Evolutionary conservation across 2,113 vertebrate genomes (phyloP), one percentile per base, ranked within the genome.

Genomic region (Phainopepla nitens): DNA sequence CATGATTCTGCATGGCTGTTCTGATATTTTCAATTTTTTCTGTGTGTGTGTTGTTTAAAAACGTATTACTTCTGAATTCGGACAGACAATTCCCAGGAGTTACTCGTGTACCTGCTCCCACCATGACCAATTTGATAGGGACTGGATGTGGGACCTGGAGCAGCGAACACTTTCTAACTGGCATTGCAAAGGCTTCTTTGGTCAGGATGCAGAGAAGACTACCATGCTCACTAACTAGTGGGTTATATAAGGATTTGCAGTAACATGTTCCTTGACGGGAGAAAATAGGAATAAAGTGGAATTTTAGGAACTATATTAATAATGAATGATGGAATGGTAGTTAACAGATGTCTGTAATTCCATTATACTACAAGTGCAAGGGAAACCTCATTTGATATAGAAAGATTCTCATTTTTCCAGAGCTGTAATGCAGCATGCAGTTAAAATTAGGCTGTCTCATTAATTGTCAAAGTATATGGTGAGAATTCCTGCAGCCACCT

Each of bases 211-310:
- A 93, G 92, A 70, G 75, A 49, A 73, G 56, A 50, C 44, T 50
- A 78, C 36, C 39, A 20, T 39, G 42, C 78, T 85, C 65, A 65
- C 58, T 75, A 45, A 65, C 58, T 75, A 45, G 45, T 68, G 60
- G 64, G 88, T 95, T 97, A 95, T 68, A 31, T 92, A 95, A 96
- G 82, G 79, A 94, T 94, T 95, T 92, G 92, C 85, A 92, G 79
- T 93, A 95, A 56, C 28, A 1, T 58, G 58, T 65, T 56, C 71
- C 75, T 90, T n/a, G 79, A 51, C 87, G 60, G 53, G 60, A 81
- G 33, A 96, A 95, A 95, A 91, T 39, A 90, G 85, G 91, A 94
- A 90, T 86, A 77, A 93, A 93, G 88, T 66, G 68, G 60, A 85
- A 92, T 96, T 93, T 94, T 84, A 87, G 90, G 93, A 82, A 51